phyloP scores from a whole-genome alignment of 1,140 invertebrate species.

The Diabrotica undecimpunctata region DNA sequence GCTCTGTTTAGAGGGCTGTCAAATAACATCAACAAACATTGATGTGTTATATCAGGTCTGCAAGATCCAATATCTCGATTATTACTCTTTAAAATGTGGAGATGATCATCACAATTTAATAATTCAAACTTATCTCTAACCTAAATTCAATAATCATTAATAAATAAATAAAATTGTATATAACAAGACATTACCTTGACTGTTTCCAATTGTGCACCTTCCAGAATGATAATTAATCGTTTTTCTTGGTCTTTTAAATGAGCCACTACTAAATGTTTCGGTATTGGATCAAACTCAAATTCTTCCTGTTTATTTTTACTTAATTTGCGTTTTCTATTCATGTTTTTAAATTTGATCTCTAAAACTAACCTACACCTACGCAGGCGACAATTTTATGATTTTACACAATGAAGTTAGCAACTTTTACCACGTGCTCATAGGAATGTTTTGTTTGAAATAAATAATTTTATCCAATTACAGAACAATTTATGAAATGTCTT shows the following conservation, averaged over 20 bases:
- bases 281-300: conserved; percentile 62
- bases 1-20: conserved; percentile 94
- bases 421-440: too few relatives aligned
- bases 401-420: too few relatives aligned
- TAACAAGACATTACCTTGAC: conserved; percentile 73
- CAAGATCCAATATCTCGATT: conserved; percentile 79
- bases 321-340: conserved; percentile 65
- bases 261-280: conserved; percentile 64
- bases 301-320: conserved; percentile 53
- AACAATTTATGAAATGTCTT: too few relatives aligned
- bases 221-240: conserved; percentile 88
- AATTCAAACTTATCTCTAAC: conserved; percentile 84
- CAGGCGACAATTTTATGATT: too few relatives aligned
- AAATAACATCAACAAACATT: conserved; percentile 93
- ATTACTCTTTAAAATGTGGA: conserved; percentile 76
- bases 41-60: conserved; percentile 92
- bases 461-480: too few relatives aligned
- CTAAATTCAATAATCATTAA: conserved; percentile 51
- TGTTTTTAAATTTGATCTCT: conserved; percentile 30
- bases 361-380: too few relatives aligned
- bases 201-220: conserved; percentile 91
- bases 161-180: conserved; percentile 10
- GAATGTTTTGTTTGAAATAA: too few relatives aligned
- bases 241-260: conserved; percentile 80
- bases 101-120: conserved; percentile 92